Base-by-base conservation (phyloP, 92 coral and sea anemone genomes). In the Nematostella vectensis region DNA sequence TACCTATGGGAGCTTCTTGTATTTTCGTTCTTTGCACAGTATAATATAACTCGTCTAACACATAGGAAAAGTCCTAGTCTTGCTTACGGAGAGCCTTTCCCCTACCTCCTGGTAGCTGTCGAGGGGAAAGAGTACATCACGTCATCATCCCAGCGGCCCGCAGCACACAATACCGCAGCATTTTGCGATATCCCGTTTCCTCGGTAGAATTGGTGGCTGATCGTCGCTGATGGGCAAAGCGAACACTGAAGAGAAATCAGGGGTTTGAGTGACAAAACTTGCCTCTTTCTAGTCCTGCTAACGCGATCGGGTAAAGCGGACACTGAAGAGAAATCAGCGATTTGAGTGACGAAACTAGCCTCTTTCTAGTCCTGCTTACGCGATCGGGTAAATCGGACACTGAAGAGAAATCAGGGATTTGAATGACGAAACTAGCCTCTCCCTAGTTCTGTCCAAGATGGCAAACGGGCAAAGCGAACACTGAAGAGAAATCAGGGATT, bases 121-220 rank as follows among this genome's bases (percentile, higher is more conserved):
- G 15, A 33, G n/a, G n/a, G n/a, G n/a, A n/a, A n/a, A n/a, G n/a
- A n/a, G n/a, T 15, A 4, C 20, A 6, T 9, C 18, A 6, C 17
- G 6, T 6, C 57, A 23, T 80, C 62, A 85, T 27, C 99, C 99
- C 59, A 93, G 50, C 4, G 99, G 99, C 8, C 99, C 99, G 65
- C 94, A 75, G 56, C 91, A 87, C 13, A 87, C 77, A 31, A 93
- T 55, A 30, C 99, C 99, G 72, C 99, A 93, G 23, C 75, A 86
- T 49, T 67, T 82, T 19, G 76, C 70, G 16, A 84, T 71, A 19
- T 86, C 71, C 54, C 99, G 59, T 58, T 93, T 93, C 13, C 88
- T 67, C 36, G 87, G 79, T 11, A 93, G 43, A 27, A 87, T 38
- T 4, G 93, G 70, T 10, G 96, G 82, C 39, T 82, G 79, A 22